These are phyloP conservation scores for Sarcophilus harrisii DNA, from an alignment of 2,797 vertebrate genomes.

Conservation along the genomic window DNA sequence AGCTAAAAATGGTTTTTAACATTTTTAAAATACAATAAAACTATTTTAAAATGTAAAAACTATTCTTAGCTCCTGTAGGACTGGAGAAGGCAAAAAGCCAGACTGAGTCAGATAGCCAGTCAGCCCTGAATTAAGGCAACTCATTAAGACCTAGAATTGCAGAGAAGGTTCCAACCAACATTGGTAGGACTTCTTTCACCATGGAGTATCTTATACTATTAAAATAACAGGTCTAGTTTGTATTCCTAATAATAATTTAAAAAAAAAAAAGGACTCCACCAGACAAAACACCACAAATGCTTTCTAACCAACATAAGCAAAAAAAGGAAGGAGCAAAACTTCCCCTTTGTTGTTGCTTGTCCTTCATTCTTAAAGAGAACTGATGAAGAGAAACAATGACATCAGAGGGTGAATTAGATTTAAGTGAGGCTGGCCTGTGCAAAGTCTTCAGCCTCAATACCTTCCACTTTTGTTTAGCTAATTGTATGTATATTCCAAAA, in stretches of 20 bases:
- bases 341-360: neutral
- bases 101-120: neutral
- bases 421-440: neutral
- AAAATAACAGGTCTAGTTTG: neutral
- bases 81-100: neutral
- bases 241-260: neutral
- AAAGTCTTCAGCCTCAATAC: neutral
- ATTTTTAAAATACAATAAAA: neutral
- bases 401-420: neutral
- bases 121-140: neutral
- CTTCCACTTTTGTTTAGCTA: neutral
- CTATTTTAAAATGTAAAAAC: neutral
- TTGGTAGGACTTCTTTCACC: neutral
- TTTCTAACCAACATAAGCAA: neutral
- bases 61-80: neutral
- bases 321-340: neutral
- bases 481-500: neutral
- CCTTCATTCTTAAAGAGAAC: neutral
- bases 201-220: neutral
- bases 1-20: neutral
- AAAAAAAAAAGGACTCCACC: neutral
- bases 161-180: neutral
- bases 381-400: neutral
- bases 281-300: neutral
- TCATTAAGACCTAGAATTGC: neutral